Evolutionary conservation across 2,888 invertebrate genomes (phyloP).

Genomic region (Scotopteryx bipunctaria): DNA sequence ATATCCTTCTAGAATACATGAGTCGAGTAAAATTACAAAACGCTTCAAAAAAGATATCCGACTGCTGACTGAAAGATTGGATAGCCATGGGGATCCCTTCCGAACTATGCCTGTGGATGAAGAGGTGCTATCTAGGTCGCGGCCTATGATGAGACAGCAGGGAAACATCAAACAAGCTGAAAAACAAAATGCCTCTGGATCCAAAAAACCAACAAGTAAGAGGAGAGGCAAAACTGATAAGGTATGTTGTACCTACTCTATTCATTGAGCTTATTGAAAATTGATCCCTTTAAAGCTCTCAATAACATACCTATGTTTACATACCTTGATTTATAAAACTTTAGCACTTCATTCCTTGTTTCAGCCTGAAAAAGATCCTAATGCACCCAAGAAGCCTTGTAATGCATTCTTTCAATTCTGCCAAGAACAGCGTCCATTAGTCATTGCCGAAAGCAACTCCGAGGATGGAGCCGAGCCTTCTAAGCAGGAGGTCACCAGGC

Average conservation of each 20-base stretch:
- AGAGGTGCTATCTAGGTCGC: constrained; percentile 58
- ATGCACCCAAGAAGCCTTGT: constrained; percentile 90
- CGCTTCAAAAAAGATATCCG: constrained; percentile 87
- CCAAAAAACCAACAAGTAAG: constrained; percentile 75
- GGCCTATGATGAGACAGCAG: constrained; percentile 55
- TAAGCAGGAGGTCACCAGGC: constrained; percentile 89
- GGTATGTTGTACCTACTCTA: constrained; percentile 44
- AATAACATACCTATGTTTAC: too few species aligned
- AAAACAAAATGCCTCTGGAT: constrained; percentile 58
- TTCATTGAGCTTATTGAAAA: too few species aligned
- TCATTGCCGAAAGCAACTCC: constrained; percentile 85
- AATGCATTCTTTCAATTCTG: constrained; percentile 93
- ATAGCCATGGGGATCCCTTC: constrained; percentile 88
- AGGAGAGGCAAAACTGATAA: constrained; percentile 85
- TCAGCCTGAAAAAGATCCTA: constrained; percentile 85
- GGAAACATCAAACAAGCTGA: constrained; percentile 57
- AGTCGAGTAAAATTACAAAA: constrained; percentile 87
- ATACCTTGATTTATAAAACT: too few species aligned
- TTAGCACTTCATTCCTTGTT: background rate
- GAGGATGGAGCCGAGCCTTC: constrained; percentile 87
- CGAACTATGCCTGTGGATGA: constrained; percentile 84
- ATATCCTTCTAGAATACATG: constrained; percentile 84
- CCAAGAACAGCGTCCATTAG: constrained; percentile 89
- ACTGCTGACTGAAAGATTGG: constrained; percentile 86
- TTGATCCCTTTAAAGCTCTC: too few species aligned